Evolutionary conservation across 2,888 invertebrate species (phyloP).

Genomic region (Priocnemis perturbator): DNA sequence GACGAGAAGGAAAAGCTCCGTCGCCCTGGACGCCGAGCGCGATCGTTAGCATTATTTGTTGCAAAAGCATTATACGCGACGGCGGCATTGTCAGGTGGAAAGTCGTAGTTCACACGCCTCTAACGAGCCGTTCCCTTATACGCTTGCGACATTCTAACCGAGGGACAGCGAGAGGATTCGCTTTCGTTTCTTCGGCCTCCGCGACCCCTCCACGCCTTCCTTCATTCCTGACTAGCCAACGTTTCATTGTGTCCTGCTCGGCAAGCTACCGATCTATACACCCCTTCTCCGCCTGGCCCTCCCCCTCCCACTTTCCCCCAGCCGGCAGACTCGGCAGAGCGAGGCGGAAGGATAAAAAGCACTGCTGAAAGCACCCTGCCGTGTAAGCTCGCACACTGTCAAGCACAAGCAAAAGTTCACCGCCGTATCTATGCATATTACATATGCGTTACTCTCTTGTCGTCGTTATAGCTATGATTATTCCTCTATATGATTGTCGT

Average conservation of each 20-base stretch:
- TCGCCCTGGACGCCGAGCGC: constrained; percentile 22
- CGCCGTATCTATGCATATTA: constrained; percentile 47
- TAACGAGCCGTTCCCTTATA: constrained; percentile 48
- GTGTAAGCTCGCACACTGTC: constrained; percentile 73
- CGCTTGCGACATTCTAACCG: constrained; percentile 27
- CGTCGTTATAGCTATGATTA: constrained; percentile 25
- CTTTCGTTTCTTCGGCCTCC: constrained; percentile 49
- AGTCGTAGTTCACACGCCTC: constrained; percentile 47
- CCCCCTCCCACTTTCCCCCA: constrained; percentile 3
- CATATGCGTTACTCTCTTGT: constrained; percentile 24
- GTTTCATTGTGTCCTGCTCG: no score
- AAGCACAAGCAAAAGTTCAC: constrained; percentile 65
- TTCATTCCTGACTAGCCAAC: not conserved
- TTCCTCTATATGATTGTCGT: constrained; percentile 14
- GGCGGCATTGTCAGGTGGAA: constrained; percentile 29
- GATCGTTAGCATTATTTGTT: constrained; percentile 34
- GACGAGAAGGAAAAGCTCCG: not conserved
- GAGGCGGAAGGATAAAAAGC: constrained; percentile 58
- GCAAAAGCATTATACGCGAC: constrained; percentile 16
- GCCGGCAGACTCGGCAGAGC: constrained; percentile 65
- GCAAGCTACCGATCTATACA: no score
- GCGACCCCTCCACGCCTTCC: not conserved
- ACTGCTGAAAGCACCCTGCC: constrained; percentile 71
- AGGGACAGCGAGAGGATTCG: constrained; percentile 43
- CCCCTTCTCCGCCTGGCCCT: not conserved